Percentiles rank a stretch among this genome's conserved stretches.
phyloP scores from a whole-genome alignment of 2,113 vertebrate genomes.

The Ceuthmochares aereus region DNA sequence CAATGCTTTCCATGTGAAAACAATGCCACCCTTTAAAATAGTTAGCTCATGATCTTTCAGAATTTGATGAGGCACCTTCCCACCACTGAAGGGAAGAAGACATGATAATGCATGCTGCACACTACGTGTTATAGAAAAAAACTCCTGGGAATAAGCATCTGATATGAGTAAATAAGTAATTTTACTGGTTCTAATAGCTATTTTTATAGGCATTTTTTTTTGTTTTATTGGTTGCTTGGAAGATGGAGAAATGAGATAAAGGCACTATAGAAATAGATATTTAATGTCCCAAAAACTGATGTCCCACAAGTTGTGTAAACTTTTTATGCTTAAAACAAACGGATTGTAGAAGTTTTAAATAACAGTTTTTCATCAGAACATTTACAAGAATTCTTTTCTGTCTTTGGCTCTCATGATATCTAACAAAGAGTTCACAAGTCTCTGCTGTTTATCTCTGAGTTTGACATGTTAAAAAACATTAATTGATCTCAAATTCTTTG shows the following conservation, averaged over 20 bases:
- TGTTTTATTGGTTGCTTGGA: slow-evolving; percentile 30
- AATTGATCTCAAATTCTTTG: neutral
- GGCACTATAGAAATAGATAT: slow-evolving; percentile 4
- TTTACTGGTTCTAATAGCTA: slow-evolving; percentile 31
- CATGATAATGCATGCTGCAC: neutral
- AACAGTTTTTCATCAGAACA: neutral
- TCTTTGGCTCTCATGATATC: neutral
- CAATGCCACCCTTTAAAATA: slow-evolving; percentile 59
- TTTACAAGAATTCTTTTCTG: neutral
- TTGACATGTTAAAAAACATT: neutral
- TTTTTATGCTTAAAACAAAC: neutral
- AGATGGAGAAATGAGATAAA: slow-evolving; percentile 44
- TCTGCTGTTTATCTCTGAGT: neutral
- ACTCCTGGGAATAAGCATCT: slow-evolving; percentile 12
- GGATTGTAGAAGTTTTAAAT: neutral
- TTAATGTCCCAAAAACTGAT: slow-evolving; percentile 31
- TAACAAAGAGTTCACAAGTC: neutral
- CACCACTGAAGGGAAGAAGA: slow-evolving; percentile 54
- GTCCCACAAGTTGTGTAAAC: slow-evolving; percentile 9
- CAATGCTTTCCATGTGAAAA: slow-evolving; percentile 71
- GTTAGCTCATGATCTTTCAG: slow-evolving; percentile 53
- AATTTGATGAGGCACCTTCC: slow-evolving; percentile 59
- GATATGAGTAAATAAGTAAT: slow-evolving; percentile 12
- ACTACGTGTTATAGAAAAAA: slow-evolving; percentile 18
- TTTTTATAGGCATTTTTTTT: slow-evolving; percentile 31